Percentiles rank a stretch among this genome's conserved stretches.
phyloP scores from a whole-genome alignment of 2,888 invertebrate species.

The Leptinotarsa rubiginosa region DNA sequence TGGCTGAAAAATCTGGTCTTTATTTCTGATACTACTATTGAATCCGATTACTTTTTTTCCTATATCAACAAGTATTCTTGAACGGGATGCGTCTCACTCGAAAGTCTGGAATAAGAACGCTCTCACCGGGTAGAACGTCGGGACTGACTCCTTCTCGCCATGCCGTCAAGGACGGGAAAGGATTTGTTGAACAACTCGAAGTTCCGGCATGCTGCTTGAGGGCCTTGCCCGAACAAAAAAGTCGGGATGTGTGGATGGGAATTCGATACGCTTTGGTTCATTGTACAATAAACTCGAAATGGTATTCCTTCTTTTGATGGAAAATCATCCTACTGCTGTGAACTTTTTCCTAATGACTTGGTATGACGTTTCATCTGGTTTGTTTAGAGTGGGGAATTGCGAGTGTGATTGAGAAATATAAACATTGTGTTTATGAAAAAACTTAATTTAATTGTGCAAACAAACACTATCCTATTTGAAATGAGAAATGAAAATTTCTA shows the following conservation, averaged over 20 bases:
- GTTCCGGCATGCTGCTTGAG: background rate
- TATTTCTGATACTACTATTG: background rate
- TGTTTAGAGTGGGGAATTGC: too few relatives aligned
- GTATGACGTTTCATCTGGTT: too few relatives aligned
- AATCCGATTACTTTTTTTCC: background rate
- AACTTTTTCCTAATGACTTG: too few relatives aligned
- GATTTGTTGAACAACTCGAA: background rate
- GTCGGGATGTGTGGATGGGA: background rate
- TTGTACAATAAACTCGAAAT: too few relatives aligned
- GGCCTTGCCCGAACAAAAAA: background rate
- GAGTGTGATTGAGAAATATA: too few relatives aligned
- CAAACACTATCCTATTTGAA: too few relatives aligned
- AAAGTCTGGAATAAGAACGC: background rate
- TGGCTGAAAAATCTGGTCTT: background rate
- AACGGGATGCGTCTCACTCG: background rate
- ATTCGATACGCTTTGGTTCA: too few relatives aligned
- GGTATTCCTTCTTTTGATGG: too few relatives aligned
- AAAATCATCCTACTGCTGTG: too few relatives aligned
- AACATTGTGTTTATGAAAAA: too few relatives aligned
- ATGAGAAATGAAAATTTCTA: too few relatives aligned
- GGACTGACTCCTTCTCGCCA: background rate
- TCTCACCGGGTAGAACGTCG: background rate
- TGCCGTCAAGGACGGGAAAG: background rate
- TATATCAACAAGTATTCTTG: conserved; percentile 1
- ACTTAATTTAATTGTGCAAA: too few relatives aligned